phyloP scores from a whole-genome alignment of 2,888 invertebrate species.

The Carterocephalus palaemon region DNA sequence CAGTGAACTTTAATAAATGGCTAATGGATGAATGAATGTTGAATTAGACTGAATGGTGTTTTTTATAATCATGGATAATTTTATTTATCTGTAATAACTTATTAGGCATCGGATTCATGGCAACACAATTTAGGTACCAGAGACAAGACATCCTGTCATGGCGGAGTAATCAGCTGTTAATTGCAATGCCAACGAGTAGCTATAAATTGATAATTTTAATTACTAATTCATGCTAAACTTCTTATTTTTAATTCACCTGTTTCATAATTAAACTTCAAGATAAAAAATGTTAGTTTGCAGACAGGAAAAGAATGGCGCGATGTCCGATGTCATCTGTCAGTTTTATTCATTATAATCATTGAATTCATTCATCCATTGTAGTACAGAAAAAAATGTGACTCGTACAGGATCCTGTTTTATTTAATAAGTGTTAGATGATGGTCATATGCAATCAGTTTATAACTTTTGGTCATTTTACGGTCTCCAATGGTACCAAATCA shows the following conservation, averaged over 20 bases:
- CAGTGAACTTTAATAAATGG: too few species aligned
- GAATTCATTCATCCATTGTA: constrained; percentile 69
- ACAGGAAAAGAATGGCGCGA: constrained; percentile 67
- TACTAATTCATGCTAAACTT: constrained; percentile 38
- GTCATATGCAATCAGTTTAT: constrained; percentile 49
- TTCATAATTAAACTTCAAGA: constrained; percentile 32
- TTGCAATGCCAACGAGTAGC: constrained; percentile 64
- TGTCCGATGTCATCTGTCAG: constrained; percentile 73
- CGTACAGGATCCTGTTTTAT: constrained; percentile 67
- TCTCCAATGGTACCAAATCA: constrained; percentile 41
- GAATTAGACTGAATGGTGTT: too few species aligned
- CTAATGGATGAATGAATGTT: too few species aligned
- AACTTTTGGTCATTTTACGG: constrained; percentile 44
- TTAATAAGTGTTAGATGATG: constrained; percentile 56
- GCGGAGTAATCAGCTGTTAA: constrained; percentile 77
- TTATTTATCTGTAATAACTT: too few species aligned
- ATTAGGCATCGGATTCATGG: not conserved
- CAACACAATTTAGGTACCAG: constrained; percentile 13
- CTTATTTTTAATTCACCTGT: constrained; percentile 33
- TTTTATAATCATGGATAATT: too few species aligned
- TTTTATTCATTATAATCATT: constrained; percentile 44
- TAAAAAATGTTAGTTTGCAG: constrained; percentile 32
- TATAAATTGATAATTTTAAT: constrained; percentile 44
- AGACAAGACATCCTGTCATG: constrained; percentile 58
- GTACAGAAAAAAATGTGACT: constrained; percentile 75